Evolutionary conservation across 2,888 invertebrate species (phyloP).

Genomic region (Ypsolopha scabrella): DNA sequence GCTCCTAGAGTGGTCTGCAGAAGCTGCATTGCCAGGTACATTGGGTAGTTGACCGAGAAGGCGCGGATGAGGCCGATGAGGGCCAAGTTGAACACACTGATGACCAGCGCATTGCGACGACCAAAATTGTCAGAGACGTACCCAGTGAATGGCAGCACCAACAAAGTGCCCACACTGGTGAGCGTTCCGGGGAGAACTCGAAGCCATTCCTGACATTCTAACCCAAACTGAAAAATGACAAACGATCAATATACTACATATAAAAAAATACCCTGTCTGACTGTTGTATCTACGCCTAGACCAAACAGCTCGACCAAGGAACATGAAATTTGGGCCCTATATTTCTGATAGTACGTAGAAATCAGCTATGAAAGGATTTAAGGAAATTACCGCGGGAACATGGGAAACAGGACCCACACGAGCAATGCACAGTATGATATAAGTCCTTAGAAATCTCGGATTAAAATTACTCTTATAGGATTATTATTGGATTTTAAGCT

Average conservation of each 20-base stretch:
- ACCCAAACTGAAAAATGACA: constrained; percentile 63
- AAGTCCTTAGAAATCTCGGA: too few relatives aligned
- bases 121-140: constrained; percentile 76
- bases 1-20: constrained; percentile 65
- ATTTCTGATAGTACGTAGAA: neutral
- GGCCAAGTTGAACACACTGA: constrained; percentile 51
- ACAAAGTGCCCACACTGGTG: constrained; percentile 76
- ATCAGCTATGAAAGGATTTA: too few relatives aligned
- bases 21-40: constrained; percentile 64
- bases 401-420: too few relatives aligned
- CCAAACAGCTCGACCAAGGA: too few relatives aligned
- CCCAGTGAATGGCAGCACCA: constrained; percentile 77
- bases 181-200: constrained; percentile 78
- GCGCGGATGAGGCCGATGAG: constrained; percentile 63
- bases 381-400: too few relatives aligned
- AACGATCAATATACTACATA: neutral
- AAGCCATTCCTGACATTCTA: constrained; percentile 78
- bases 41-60: constrained; percentile 65
- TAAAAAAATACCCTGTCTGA: too few relatives aligned
- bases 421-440: too few relatives aligned
- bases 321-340: too few relatives aligned
- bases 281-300: neutral
- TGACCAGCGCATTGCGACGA: constrained; percentile 56
- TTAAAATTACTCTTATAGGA: too few relatives aligned
- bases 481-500: too few relatives aligned